Base-by-base conservation (phyloP, 2,797 vertebrate species). In the Scarus forsteni region DNA sequence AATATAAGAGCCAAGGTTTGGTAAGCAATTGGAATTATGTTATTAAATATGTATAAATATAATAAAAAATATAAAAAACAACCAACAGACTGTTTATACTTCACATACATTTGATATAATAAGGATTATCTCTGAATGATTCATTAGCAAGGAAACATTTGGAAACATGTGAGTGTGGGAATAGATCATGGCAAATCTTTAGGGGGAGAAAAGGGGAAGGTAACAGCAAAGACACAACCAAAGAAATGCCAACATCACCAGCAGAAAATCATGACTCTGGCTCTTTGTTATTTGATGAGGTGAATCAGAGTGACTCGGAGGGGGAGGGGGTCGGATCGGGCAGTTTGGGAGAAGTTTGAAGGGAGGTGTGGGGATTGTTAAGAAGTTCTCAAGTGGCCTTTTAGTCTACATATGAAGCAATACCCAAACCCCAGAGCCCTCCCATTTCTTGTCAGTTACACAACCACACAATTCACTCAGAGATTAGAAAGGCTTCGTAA, bases 191-290 rank as follows among this genome's bases (percentile, higher is more conserved):
- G 70, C 70, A 89, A 72, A 70, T 85, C 18, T 83, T 85, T 27
- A 27, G 61, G 59, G 71, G 66, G 67, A 56, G 50, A 73, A 79
- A 66, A 69, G 56, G 77, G 83, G 40, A 83, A 84, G 71, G 73
- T 66, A 81, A 88, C 44, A 87, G 85, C 65, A 90, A 82, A 82
- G 73, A 90, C 79, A 89, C 71, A 71, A 84, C 73, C 63, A 90
- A 75, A 81, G 70, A 86, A 85, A 80, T 77, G 70, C 74, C 79
- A 85, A 88, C 76, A 90, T 87, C 70, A 86, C 55, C 80, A 85
- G 88, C 89, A 91, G 85, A 83, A 87, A 88, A 90, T 90, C 87
- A 88, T 83, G 81, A 85, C 83, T 86, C 59, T 72, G 86, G 89
- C 87, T 87, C 62, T 88, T 84, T 68, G 65, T 81, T 86, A 54